These are phyloP conservation scores for Globodera ellingtonae DNA, from an alignment of 1,140 invertebrate genomes.

Conservation along the genomic window DNA sequence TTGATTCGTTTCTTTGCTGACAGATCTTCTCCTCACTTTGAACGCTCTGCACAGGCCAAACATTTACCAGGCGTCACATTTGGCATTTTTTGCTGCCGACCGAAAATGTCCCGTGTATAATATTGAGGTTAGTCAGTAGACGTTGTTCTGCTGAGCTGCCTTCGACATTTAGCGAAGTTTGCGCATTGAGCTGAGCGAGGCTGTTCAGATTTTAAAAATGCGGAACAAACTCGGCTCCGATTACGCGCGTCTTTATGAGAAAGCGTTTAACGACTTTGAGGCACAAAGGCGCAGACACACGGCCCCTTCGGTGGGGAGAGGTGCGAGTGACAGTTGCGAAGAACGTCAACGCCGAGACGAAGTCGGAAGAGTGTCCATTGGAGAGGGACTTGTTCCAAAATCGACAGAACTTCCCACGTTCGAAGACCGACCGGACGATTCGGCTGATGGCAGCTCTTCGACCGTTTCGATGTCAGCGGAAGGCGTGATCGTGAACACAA, in stretches of 20 bases:
- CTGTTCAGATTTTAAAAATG: conserved; percentile 47
- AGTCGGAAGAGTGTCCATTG: not conserved
- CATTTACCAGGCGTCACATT: conserved; percentile 57
- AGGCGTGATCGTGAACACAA: conserved; percentile 59
- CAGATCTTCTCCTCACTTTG: conserved; percentile 50
- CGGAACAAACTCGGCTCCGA: conserved; percentile 51
- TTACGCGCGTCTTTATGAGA: conserved; percentile 49
- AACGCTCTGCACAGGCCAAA: conserved; percentile 56
- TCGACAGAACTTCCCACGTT: not conserved
- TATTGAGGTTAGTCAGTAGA: conserved; percentile 51
- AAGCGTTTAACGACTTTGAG: conserved; percentile 54
- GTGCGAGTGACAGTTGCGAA: conserved; percentile 11
- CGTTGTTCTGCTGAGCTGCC: not conserved
- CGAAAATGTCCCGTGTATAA: conserved; percentile 60
- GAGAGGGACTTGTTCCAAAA: not conserved
- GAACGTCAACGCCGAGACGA: conserved; percentile 15
- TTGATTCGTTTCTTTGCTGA: conserved; percentile 12
- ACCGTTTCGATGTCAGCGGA: conserved; percentile 10
- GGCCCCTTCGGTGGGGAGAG: conserved; percentile 1
- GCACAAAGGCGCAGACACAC: conserved; percentile 38
- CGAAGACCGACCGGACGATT: not conserved
- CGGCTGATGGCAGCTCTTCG: not conserved
- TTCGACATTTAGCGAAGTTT: conserved; percentile 38
- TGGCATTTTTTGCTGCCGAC: conserved; percentile 57
- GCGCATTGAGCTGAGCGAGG: conserved; percentile 49